Evolutionary conservation across 2,888 invertebrate species (phyloP).

Genomic region (Caenorhabditis angaria): DNA sequence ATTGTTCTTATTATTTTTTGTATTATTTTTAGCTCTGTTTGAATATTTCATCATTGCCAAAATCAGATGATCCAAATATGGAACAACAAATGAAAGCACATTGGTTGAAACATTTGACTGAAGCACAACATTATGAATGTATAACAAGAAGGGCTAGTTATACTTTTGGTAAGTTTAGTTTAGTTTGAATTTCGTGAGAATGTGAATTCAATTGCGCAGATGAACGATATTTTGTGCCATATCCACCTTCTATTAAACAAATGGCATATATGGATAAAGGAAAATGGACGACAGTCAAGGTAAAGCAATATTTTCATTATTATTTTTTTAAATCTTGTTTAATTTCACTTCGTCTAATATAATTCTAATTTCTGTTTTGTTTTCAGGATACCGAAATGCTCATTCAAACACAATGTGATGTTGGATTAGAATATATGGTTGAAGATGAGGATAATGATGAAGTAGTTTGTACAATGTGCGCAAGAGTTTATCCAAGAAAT

Average conservation of each 20-base stretch:
- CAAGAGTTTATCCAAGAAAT: conserved; percentile 30
- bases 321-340: background rate
- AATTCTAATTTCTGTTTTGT: background rate
- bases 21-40: conserved; percentile 1
- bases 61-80: conserved; percentile 6
- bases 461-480: conserved; percentile 47
- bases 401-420: conserved; percentile 50
- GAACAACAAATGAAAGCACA: conserved; percentile 4
- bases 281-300: conserved; percentile 14
- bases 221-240: conserved; percentile 23
- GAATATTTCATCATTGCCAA: conserved; percentile 16
- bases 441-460: conserved; percentile 44
- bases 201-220: too few species aligned
- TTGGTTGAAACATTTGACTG: conserved; percentile 16
- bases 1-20: background rate
- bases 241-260: conserved; percentile 12
- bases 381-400: background rate
- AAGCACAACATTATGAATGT: conserved; percentile 16
- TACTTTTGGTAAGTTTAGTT: conserved; percentile 13
- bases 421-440: conserved; percentile 54
- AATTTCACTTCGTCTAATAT: background rate
- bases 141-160: conserved; percentile 12
- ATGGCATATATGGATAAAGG: conserved; percentile 12
- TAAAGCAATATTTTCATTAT: background rate
- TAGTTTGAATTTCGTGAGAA: background rate